phyloP scores from a whole-genome alignment of 2,797 vertebrate species.

The Spinus pinus region DNA sequence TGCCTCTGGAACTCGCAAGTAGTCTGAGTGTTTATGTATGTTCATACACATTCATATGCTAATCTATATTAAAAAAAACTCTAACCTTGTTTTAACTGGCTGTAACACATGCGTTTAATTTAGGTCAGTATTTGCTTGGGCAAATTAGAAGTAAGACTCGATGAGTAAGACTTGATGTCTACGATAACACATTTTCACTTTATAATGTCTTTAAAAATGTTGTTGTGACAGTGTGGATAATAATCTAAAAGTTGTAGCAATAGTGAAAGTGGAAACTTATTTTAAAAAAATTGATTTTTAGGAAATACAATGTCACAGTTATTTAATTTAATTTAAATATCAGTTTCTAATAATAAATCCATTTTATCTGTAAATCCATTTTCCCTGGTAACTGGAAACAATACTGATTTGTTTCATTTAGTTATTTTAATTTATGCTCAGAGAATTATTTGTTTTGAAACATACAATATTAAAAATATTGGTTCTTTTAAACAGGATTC shows the following conservation, averaged over 20 bases:
- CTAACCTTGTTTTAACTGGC: background rate
- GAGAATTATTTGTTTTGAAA: background rate
- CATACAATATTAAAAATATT: background rate
- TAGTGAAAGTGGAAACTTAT: background rate
- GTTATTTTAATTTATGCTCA: background rate
- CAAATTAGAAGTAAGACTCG: background rate
- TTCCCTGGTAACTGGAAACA: background rate
- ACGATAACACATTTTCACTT: background rate
- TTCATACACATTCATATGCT: background rate
- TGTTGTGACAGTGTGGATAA: background rate
- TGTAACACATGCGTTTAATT: background rate
- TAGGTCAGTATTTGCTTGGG: background rate
- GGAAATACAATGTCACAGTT: background rate
- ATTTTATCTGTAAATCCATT: background rate
- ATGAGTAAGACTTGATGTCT: background rate
- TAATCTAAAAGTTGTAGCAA: background rate
- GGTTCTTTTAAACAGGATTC: conserved; percentile 61
- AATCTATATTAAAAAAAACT: background rate
- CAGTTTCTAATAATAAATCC: background rate
- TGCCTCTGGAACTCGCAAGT: background rate
- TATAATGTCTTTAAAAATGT: background rate
- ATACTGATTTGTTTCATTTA: background rate
- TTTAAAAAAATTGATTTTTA: background rate
- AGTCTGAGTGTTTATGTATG: background rate
- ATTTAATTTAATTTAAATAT: background rate